A percentile compares a stretch with the other conserved stretches of the same genome.
Conservation (phyloP, 2,797 vertebrate species). For the Scarus forsteni region DNA sequence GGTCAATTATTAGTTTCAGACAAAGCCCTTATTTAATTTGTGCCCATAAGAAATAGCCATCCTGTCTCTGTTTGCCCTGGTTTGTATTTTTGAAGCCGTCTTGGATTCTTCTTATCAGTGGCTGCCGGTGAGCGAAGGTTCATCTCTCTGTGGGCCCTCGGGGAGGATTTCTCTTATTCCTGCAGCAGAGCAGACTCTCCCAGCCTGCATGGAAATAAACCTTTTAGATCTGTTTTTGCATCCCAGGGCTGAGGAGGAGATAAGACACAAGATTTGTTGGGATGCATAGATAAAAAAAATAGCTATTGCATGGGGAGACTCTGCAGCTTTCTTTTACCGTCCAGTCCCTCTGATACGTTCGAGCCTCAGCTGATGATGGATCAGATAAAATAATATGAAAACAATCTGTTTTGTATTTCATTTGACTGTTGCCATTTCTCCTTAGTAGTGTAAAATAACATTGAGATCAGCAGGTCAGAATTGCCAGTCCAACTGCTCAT, state of each 20-base stretch:
- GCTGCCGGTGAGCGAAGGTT: conserved; percentile 7
- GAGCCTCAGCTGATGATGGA: conserved; percentile 16
- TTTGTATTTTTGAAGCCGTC: conserved; percentile 14
- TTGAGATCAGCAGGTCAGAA: too few species aligned
- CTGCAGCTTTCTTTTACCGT: conserved; percentile 1
- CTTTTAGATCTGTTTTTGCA: conserved; percentile 30
- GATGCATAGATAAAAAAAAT: conserved; percentile 34
- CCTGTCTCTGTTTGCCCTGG: background rate
- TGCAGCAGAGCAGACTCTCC: conserved; percentile 31
- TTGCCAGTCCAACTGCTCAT: too few species aligned
- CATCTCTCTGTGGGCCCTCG: conserved; percentile 13
- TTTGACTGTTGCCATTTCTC: background rate
- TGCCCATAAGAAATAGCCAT: background rate
- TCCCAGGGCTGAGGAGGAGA: conserved; percentile 32
- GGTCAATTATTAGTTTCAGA: too few species aligned
- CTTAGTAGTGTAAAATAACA: too few species aligned
- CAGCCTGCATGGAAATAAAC: conserved; percentile 34
- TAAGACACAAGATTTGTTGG: conserved; percentile 39
- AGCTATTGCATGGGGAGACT: conserved; percentile 27
- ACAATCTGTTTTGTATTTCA: background rate
- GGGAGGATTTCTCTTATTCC: conserved; percentile 48
- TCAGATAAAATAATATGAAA: conserved; percentile 18
- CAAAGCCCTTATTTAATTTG: background rate
- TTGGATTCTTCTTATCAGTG: conserved; percentile 40
- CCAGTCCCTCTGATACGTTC: conserved; percentile 13